These are phyloP conservation scores for Plectropomus leopardus DNA, from an alignment of 2,113 vertebrate genomes.

Conservation along the genomic window DNA sequence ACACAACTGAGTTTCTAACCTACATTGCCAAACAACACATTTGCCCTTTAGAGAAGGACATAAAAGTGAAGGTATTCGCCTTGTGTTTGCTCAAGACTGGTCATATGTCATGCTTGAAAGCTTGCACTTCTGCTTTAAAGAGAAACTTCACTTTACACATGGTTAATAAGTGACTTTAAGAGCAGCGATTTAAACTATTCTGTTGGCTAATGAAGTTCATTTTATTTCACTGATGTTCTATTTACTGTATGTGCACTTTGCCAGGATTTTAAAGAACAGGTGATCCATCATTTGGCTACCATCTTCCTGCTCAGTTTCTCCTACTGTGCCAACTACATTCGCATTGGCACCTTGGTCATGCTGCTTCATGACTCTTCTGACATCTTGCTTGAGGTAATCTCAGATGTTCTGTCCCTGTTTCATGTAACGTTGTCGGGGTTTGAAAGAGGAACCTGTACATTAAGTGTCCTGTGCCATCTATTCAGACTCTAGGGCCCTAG, in stretches of 20 bases:
- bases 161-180: slow-evolving; percentile 10
- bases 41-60: slow-evolving; percentile 14
- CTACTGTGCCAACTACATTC: slow-evolving; percentile 93
- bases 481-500: background rate
- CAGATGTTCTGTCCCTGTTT: background rate
- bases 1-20: background rate
- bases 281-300: slow-evolving; percentile 90
- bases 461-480: background rate
- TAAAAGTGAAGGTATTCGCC: background rate
- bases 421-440: background rate
- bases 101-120: background rate
- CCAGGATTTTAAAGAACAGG: slow-evolving; percentile 94
- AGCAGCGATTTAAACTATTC: background rate
- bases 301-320: slow-evolving; percentile 92
- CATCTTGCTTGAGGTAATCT: slow-evolving; percentile 90
- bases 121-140: slow-evolving; percentile 19
- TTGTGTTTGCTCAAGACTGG: background rate
- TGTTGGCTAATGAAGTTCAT: background rate
- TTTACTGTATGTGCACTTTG: background rate
- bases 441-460: background rate
- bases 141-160: background rate
- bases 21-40: background rate
- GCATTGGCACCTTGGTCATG: slow-evolving; percentile 91
- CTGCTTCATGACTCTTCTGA: slow-evolving; percentile 92
- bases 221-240: background rate